phyloP scores from a whole-genome alignment of 2,113 vertebrate species.

The Thamnaconus septentrionalis region DNA sequence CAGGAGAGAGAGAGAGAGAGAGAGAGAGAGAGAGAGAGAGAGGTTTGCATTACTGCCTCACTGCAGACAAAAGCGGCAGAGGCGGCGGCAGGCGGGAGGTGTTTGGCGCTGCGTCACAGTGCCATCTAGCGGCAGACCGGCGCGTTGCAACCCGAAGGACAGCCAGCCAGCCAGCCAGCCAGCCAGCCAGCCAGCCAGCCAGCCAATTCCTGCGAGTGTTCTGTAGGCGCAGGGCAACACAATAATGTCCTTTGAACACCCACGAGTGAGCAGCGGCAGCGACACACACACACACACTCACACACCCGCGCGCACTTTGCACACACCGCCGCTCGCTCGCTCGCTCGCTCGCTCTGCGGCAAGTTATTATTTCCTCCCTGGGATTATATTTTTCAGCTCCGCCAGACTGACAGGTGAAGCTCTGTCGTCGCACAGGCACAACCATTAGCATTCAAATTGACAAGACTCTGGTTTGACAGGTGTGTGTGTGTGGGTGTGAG shows the following conservation, averaged over 20 bases:
- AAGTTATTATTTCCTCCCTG: constrained; percentile 42
- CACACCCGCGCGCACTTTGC: too few species aligned
- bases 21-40: constrained; percentile 23
- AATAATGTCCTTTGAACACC: background rate
- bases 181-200: constrained; percentile 10
- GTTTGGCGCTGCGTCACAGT: constrained; percentile 55
- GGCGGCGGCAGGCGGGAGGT: constrained; percentile 18
- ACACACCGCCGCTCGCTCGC: too few species aligned
- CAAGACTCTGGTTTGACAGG: constrained; percentile 10
- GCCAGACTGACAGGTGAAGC: constrained; percentile 52
- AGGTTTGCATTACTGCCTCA: constrained; percentile 65
- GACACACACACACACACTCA: background rate
- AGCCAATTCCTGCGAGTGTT: constrained; percentile 16
- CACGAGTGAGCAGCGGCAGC: background rate
- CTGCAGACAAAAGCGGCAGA: constrained; percentile 68
- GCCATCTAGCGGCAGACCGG: constrained; percentile 68
- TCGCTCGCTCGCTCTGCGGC: background rate
- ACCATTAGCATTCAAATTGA: constrained; percentile 51
- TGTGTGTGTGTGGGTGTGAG: background rate
- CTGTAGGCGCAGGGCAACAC: background rate
- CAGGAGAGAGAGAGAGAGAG: too few species aligned
- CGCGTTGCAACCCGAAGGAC: background rate
- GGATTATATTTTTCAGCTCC: constrained; percentile 40
- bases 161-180: background rate
- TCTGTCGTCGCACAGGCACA: constrained; percentile 46